Base-by-base conservation (phyloP, 2,888 invertebrate genomes). In the Trichopoda pennipes region DNA sequence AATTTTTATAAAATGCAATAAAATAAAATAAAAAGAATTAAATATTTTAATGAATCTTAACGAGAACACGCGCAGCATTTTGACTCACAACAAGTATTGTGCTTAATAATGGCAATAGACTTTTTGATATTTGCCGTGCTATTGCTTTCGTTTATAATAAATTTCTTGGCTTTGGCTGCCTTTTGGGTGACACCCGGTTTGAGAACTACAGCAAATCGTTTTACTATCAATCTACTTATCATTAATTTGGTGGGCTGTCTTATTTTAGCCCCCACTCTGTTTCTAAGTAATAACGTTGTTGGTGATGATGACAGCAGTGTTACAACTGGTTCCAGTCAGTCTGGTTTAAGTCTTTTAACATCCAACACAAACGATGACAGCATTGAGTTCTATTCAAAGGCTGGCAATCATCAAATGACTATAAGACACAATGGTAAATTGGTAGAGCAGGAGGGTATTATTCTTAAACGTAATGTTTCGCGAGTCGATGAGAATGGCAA, bases 131-230 rank as follows among this genome's bases (percentile, higher is more conserved):
- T 91, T 86, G 89, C 87, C 86, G 87, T 91, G 88, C 88, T 91
- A 86, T 87, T 91, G 85, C 86, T 91, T 86, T 91, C 91, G 85
- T 90, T 91, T 84, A 86, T 88, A 85, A 90, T 90, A 80, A 91
- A 91, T 87, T 85, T 91, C 80, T 86, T 91, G 87, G 91, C 91
- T 80, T 86, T 91, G 85, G 90, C 91, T 85, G 91, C 91, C 79
- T 91, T 91, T 84, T 91, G 91, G 91, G 89, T 91, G 85, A 91
- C 91, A 83, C 91, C 91, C 69, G 90, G 90, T 81, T 86, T 91
- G 83, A 90, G 91, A 85, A 91, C 91, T 83, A 91, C 90, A 79
- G 91, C 91, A 68, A 91, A 91, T 86, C 91, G 91, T 16, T 91
- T 91, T 81, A 91, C 91, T 82, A 91, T 91, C 80, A 91, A 91